Evolutionary conservation across 2,797 vertebrate genomes (phyloP).

Genomic region (Petrocephalus schoutedeni): DNA sequence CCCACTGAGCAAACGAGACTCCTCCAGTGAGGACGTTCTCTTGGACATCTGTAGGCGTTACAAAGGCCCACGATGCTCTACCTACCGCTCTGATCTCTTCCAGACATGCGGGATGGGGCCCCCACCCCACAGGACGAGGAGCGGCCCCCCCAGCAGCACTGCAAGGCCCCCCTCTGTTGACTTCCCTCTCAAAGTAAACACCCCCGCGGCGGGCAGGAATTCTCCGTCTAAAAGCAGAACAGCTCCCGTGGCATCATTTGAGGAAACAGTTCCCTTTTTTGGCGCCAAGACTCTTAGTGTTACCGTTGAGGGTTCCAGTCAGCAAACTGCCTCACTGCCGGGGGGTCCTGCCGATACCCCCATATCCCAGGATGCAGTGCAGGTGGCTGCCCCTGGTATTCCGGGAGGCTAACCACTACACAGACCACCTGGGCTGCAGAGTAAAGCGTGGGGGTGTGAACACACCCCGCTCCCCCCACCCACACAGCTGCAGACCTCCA

Average conservation of each 20-base stretch:
- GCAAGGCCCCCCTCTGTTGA: neutral
- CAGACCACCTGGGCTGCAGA: neutral
- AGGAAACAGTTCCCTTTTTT: neutral
- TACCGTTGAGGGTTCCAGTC: neutral
- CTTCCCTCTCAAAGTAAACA: neutral
- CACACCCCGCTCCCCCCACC: neutral
- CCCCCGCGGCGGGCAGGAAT: neutral
- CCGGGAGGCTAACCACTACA: neutral
- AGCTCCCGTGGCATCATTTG: neutral
- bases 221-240: neutral
- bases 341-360: neutral
- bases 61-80: neutral
- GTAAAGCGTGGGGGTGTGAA: neutral
- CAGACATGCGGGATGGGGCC: neutral
- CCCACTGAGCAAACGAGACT: neutral
- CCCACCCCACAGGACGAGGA: neutral
- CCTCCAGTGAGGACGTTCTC: neutral
- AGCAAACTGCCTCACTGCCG: neutral
- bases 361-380: neutral
- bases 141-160: neutral
- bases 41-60: neutral
- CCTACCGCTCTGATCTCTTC: neutral
- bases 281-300: neutral
- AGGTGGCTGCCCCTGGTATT: neutral
- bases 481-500: neutral